phyloP scores from a whole-genome alignment of 2,113 vertebrate species.

The Poeciliopsis prolifica region DNA sequence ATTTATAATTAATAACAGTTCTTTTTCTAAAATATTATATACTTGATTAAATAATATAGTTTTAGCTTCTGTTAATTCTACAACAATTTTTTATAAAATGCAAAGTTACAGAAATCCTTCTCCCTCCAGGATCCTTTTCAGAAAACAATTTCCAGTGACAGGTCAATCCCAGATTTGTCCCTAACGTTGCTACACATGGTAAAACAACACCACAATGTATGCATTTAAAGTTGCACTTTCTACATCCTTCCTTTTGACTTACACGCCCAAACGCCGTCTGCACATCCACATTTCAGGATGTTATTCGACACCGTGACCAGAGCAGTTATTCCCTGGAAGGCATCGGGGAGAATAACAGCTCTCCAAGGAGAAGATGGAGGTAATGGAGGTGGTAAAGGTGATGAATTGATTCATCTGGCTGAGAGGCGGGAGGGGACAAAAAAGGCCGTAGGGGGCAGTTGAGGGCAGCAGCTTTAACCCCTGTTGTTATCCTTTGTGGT shows the following conservation, averaged over 20 bases:
- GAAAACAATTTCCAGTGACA: no score
- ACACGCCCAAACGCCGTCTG: slow-evolving; percentile 14
- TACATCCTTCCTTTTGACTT: neutral
- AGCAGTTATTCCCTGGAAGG: slow-evolving; percentile 33
- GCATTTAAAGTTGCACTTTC: slow-evolving; percentile 3
- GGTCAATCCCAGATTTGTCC: no score
- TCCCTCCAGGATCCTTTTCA: neutral
- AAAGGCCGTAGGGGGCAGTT: slow-evolving; percentile 33
- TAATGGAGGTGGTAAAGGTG: slow-evolving; percentile 64
- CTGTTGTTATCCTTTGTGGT: slow-evolving; percentile 57
- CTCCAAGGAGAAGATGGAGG: slow-evolving; percentile 47
- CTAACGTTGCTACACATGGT: neutral
- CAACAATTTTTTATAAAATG: no score
- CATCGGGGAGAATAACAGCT: slow-evolving; percentile 25
- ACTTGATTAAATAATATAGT: no score
- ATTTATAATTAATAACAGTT: no score
- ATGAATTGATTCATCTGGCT: slow-evolving; percentile 55
- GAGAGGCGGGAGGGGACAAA: slow-evolving; percentile 45
- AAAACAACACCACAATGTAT: neutral
- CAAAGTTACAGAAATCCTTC: no score
- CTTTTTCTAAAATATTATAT: no score
- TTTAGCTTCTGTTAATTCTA: no score
- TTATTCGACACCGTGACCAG: slow-evolving; percentile 50
- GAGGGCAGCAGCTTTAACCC: slow-evolving; percentile 36
- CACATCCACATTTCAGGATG: slow-evolving; percentile 27